Evolutionary conservation across 2,888 invertebrate genomes (phyloP).

Genomic region (Protula sp.): DNA sequence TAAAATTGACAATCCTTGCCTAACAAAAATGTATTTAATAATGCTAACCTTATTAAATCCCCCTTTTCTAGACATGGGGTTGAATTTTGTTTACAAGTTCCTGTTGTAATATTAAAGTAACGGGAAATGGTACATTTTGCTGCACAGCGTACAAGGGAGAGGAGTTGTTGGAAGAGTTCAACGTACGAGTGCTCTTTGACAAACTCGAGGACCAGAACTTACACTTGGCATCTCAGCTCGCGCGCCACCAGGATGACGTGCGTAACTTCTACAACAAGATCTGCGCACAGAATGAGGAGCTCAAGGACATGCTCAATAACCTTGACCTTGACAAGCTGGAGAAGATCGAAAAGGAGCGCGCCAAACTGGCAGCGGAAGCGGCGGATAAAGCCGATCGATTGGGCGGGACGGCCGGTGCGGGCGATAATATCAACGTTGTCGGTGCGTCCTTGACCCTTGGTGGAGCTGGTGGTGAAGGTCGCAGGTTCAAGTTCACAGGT

Average conservation of each 20-base stretch:
- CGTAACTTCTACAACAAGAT: slow-evolving; percentile 36
- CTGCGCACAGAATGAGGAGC: slow-evolving; percentile 7
- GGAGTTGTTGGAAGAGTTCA: slow-evolving; percentile 44
- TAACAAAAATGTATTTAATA: too few relatives aligned
- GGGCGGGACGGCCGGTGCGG: not conserved
- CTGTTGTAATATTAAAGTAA: too few relatives aligned
- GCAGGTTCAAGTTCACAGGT: slow-evolving; percentile 14
- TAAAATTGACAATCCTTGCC: too few relatives aligned
- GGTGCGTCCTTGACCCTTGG: not conserved
- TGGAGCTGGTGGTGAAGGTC: not conserved
- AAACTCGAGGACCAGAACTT: slow-evolving; percentile 52
- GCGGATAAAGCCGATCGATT: not conserved
- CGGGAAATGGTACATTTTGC: too few relatives aligned
- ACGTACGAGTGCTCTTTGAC: slow-evolving; percentile 47
- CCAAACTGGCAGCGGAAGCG: slow-evolving; percentile 13
- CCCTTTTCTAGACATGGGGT: too few relatives aligned
- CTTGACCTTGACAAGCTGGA: slow-evolving; percentile 40
- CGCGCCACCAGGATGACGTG: slow-evolving; percentile 45
- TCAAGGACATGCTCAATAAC: slow-evolving; percentile 30
- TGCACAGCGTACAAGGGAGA: slow-evolving; percentile 23
- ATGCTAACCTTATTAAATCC: too few relatives aligned
- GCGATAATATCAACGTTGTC: slow-evolving; percentile 2
- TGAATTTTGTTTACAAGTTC: too few relatives aligned
- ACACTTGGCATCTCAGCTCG: slow-evolving; percentile 47
- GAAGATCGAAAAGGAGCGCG: slow-evolving; percentile 32